These are phyloP conservation scores for Ladona fulva DNA, from an alignment of 1,140 invertebrate species.

Conservation along the genomic window DNA sequence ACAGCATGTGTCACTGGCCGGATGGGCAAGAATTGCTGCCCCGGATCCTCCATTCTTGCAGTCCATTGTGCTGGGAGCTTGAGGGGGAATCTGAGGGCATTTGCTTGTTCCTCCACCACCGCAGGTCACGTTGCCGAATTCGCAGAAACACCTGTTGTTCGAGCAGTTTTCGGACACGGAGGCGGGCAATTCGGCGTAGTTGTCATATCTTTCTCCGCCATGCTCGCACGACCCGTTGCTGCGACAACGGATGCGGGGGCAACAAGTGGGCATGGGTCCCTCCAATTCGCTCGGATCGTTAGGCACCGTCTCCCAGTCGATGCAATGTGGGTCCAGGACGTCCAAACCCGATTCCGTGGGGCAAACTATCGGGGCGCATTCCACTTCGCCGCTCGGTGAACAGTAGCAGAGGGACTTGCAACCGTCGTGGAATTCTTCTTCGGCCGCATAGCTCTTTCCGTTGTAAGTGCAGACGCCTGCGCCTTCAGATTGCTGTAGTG, in stretches of 20 bases:
- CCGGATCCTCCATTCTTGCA: constrained; percentile 48
- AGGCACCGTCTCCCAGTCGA: constrained; percentile 62
- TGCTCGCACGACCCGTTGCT: constrained; percentile 69
- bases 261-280: constrained; percentile 26
- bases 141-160: constrained; percentile 75
- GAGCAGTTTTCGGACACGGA: constrained; percentile 57
- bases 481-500: constrained; percentile 16
- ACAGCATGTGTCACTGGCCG: constrained; percentile 66
- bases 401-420: constrained; percentile 66
- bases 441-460: constrained; percentile 46
- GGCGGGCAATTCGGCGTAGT: constrained; percentile 58
- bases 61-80: constrained; percentile 59
- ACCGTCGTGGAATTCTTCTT: constrained; percentile 59
- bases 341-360: constrained; percentile 73
- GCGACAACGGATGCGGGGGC: constrained; percentile 51
- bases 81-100: constrained; percentile 61
- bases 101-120: constrained; percentile 40
- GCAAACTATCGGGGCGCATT: constrained; percentile 71
- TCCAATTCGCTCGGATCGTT: not conserved
- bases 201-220: constrained; percentile 35
- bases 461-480: constrained; percentile 43
- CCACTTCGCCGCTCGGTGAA: constrained; percentile 45
- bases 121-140: constrained; percentile 76
- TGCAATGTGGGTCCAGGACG: constrained; percentile 68
- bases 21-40: constrained; percentile 50